Evolutionary conservation across 2,888 invertebrate species (phyloP), one percentile per base, ranked within the genome.

Genomic region (Cordylochernes scorpioides): DNA sequence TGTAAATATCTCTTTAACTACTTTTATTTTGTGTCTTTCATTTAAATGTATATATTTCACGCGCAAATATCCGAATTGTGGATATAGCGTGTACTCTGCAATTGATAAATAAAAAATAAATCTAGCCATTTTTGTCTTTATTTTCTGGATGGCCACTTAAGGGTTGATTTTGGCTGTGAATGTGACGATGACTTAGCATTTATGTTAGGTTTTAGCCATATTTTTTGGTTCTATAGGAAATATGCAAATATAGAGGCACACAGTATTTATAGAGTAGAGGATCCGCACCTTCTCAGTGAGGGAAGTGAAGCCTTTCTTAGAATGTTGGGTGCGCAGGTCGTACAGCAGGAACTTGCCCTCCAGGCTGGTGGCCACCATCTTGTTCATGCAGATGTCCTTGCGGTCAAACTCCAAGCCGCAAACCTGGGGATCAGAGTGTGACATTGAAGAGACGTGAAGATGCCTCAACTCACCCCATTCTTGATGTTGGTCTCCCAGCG

Each of bases 351-450:
- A 68, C 40, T 77, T 82, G 0, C 80, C 75, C 50, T 91, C 86
- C 5, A 91, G 54, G 0, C 86, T 82, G 0, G 86, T 78, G 0
- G 71, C 80, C 0, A 74, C 71, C 42, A 91, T 52, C 56, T 91
- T 91, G 51, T 91, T 91, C 82, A 88, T 86, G 35, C 68, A 64
- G 46, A 88, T 88, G 47, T 86, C 82, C 48, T 70, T 72, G 17
- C 88, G 63, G 50, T 91, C 88, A 52, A 91, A 91, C 50, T 91
- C 80, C 17, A 77, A 43, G 13, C 65, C 63, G 44, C 84, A 86
- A 1, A 55, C 52, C 58, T 54, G 34, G 10, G 38, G 32, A 38
- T 21, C 9, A 14, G 17, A 10, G 9, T 16, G 9, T 9, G 10
- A 10, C 15, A 18, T 10, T 7, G 15, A 4, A 24, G 16, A 8